Evolutionary conservation across 1,140 invertebrate genomes (phyloP).

Genomic region (Aphelinus certus): DNA sequence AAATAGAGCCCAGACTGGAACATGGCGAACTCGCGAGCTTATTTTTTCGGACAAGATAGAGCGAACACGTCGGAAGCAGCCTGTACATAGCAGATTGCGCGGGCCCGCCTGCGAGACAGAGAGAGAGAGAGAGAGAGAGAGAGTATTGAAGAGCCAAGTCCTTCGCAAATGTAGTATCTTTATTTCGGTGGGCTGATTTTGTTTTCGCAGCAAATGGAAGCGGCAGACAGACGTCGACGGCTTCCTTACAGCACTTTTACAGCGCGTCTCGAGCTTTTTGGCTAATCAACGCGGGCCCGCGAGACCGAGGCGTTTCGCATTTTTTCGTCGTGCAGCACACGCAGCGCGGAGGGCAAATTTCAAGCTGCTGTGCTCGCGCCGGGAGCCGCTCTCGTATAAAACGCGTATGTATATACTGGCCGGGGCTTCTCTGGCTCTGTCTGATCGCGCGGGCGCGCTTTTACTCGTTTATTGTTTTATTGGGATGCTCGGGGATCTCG

Average conservation of each 20-base stretch:
- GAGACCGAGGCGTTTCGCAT: not conserved
- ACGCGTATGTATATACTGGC: not conserved
- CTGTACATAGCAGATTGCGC: not conserved
- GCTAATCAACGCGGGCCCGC: slow-evolving; percentile 8
- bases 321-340: not conserved
- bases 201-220: slow-evolving; percentile 16
- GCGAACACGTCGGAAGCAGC: not conserved
- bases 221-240: not conserved
- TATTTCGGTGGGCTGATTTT: slow-evolving; percentile 12
- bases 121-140: not conserved
- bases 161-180: slow-evolving; percentile 1
- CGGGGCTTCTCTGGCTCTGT: not conserved
- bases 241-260: not conserved
- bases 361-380: no score
- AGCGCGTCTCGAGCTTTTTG: slow-evolving; percentile 10
- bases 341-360: not conserved
- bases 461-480: slow-evolving; percentile 5
- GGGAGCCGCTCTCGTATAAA: not conserved
- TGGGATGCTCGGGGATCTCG: not conserved
- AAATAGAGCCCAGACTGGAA: not conserved
- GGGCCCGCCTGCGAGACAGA: not conserved
- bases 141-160: not conserved
- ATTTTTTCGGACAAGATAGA: not conserved
- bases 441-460: not conserved
- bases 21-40: not conserved